phyloP scores from a whole-genome alignment of 2,888 invertebrate species.

The Ceramica pisi region DNA sequence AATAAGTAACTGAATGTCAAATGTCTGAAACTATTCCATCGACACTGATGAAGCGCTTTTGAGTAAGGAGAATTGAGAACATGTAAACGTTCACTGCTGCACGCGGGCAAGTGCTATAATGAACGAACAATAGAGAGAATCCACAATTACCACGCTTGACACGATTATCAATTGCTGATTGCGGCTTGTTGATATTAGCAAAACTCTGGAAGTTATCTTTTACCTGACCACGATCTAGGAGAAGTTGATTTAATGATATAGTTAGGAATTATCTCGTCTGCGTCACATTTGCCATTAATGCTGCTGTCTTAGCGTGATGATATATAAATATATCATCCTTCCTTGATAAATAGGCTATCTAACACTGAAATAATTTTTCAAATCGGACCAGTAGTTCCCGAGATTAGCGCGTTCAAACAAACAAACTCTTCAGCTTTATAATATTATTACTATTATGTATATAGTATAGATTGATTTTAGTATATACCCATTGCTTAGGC shows the following conservation, averaged over 20 bases:
- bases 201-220: neutral
- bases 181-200: constrained; percentile 10
- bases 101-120: neutral
- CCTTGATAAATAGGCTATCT: too few species aligned
- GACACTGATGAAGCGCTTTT: neutral
- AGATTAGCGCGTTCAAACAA: too few species aligned
- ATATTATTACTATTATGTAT: too few species aligned
- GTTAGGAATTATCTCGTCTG: too few species aligned
- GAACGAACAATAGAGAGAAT: constrained; percentile 12
- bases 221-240: neutral
- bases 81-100: neutral
- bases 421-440: too few species aligned
- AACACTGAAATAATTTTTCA: too few species aligned
- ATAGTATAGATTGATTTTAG: too few species aligned
- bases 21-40: neutral
- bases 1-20: neutral
- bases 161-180: constrained; percentile 5
- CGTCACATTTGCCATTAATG: too few species aligned
- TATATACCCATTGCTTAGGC: neutral
- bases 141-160: constrained; percentile 8
- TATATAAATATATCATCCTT: too few species aligned
- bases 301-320: too few species aligned
- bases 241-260: neutral
- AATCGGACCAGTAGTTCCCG: too few species aligned
- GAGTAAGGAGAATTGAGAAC: neutral